These are phyloP conservation scores for Eristalinus aeneus DNA, from an alignment of 2,888 invertebrate genomes.

Conservation along the genomic window DNA sequence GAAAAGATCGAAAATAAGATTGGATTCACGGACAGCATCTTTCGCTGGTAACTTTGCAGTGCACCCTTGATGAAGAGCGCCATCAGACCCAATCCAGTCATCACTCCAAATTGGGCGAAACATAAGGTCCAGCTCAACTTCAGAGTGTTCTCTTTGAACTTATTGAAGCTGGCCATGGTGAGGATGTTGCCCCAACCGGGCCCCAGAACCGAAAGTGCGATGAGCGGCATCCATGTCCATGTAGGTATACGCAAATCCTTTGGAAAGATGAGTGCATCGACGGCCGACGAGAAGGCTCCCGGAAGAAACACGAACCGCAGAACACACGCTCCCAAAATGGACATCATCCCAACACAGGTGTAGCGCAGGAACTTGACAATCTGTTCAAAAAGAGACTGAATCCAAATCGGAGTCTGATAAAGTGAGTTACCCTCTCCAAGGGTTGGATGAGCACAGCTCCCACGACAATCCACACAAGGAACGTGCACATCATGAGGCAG, in stretches of 20 bases:
- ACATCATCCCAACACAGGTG: slow-evolving; percentile 74
- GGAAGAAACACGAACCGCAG: slow-evolving; percentile 51
- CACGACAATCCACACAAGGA: slow-evolving; percentile 19
- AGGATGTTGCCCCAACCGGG: slow-evolving; percentile 61
- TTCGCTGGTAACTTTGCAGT: slow-evolving; percentile 52
- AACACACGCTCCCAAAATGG: slow-evolving; percentile 69
- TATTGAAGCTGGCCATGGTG: slow-evolving; percentile 73
- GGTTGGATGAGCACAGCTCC: slow-evolving; percentile 1
- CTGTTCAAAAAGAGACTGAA: slow-evolving; percentile 58
- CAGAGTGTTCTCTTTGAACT: slow-evolving; percentile 87
- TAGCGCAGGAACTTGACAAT: slow-evolving; percentile 77
- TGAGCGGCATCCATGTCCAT: slow-evolving; percentile 28
- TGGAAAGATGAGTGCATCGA: background rate
- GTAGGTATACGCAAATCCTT: slow-evolving; percentile 5
- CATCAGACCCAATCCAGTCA: slow-evolving; percentile 81
- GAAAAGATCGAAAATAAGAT: background rate
- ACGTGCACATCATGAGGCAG: slow-evolving; percentile 50
- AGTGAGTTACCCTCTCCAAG: slow-evolving; percentile 15
- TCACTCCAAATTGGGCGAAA: slow-evolving; percentile 74
- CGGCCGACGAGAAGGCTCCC: background rate
- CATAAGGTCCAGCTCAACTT: slow-evolving; percentile 75
- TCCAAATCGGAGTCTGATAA: background rate
- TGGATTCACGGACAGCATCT: slow-evolving; percentile 28
- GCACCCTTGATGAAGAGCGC: slow-evolving; percentile 75
- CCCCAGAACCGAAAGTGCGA: slow-evolving; percentile 31